Conservation (phyloP, 2,797 vertebrate species). For the Meriones psammophilus region DNA sequence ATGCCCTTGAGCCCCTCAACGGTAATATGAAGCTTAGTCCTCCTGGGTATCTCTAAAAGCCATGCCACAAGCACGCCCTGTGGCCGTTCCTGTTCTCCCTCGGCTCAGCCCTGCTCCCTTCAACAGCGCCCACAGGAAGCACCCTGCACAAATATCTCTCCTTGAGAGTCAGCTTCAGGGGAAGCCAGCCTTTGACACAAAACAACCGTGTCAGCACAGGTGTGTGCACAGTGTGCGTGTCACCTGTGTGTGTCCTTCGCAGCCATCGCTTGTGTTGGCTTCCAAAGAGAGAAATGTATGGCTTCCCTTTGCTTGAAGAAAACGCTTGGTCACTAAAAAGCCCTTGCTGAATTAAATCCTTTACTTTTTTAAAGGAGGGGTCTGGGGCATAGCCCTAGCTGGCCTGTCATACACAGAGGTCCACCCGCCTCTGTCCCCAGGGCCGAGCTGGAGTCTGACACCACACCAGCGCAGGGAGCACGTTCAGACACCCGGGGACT, state of each 20-base stretch:
- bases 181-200: neutral
- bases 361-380: neutral
- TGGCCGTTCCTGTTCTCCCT: neutral
- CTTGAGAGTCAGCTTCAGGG: neutral
- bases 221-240: neutral
- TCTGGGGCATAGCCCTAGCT: too few relatives aligned
- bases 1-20: neutral
- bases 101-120: neutral
- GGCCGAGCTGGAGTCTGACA: neutral
- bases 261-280: neutral
- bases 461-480: neutral
- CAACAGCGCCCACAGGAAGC: neutral
- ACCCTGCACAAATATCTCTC: neutral
- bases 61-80: neutral
- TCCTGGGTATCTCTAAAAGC: neutral
- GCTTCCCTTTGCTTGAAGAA: constrained; percentile 41
- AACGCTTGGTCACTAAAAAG: neutral
- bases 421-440: neutral
- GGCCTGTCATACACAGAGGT: neutral
- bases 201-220: neutral
- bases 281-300: neutral
- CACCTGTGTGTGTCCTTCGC: rapidly evolving
- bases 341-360: neutral
- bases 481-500: neutral
- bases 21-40: neutral